A percentile compares a stretch with the other conserved stretches of the same genome.
Conservation (phyloP, 2,113 vertebrate species). For the Alosa alosa region DNA sequence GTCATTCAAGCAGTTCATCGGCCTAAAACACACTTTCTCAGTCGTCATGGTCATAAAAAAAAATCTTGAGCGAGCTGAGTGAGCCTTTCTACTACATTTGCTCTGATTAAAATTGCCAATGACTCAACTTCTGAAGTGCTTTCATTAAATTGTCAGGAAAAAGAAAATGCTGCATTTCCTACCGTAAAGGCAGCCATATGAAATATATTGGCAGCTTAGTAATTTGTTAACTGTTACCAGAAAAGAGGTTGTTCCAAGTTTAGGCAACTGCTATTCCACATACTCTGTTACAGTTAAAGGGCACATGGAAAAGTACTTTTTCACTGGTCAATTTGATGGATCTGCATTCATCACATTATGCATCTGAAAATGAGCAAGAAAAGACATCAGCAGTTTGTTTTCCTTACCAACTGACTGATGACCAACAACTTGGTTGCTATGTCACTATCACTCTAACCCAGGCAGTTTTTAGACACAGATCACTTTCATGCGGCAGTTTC, state of each 20-base stretch:
- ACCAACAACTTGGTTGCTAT: slow-evolving; percentile 17
- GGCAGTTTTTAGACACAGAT: neutral
- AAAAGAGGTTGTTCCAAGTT: neutral
- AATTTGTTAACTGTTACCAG: slow-evolving; percentile 12
- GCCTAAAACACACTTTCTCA: neutral
- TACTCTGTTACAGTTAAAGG: neutral
- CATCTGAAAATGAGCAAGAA: neutral
- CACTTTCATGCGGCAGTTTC: neutral
- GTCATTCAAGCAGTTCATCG: neutral
- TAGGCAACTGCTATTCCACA: neutral
- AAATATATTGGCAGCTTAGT: neutral
- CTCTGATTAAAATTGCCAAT: slow-evolving; percentile 11
- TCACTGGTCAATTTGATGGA: neutral
- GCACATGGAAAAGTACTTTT: neutral
- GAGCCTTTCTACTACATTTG: neutral
- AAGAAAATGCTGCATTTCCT: slow-evolving; percentile 11
- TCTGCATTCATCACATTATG: neutral
- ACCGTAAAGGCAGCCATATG: slow-evolving; percentile 8
- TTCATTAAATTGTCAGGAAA: slow-evolving; percentile 4
- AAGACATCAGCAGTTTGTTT: neutral
- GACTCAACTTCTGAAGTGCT: slow-evolving; percentile 10
- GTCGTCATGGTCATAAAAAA: slow-evolving; percentile 8
- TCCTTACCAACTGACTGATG: neutral
- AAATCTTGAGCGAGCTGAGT: neutral
- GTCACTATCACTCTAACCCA: neutral